phyloP scores from a whole-genome alignment of 2,888 invertebrate species.

The Thereva nobilitata region DNA sequence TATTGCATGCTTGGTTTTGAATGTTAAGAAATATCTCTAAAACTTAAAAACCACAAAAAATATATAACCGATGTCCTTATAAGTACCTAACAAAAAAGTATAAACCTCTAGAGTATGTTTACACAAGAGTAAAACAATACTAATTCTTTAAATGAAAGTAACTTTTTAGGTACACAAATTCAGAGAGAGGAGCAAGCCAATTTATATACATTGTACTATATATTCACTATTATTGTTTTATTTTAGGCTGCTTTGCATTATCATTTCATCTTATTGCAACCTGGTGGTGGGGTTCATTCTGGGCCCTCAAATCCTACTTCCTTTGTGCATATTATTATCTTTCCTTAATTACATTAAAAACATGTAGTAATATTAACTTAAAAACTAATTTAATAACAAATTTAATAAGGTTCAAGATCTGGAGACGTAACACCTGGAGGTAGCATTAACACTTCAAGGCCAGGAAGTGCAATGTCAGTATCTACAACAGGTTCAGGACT shows the following conservation, averaged over 20 bases:
- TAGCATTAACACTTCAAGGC: slow-evolving; percentile 72
- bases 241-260: slow-evolving; percentile 18
- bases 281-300: slow-evolving; percentile 37
- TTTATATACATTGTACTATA: too few species aligned
- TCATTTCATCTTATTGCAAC: slow-evolving; percentile 15
- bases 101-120: too few species aligned
- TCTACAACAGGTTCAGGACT: slow-evolving; percentile 67
- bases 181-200: too few species aligned
- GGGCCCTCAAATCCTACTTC: slow-evolving; percentile 24
- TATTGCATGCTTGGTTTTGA: too few species aligned
- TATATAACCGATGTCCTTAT: too few species aligned
- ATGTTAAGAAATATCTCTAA: too few species aligned
- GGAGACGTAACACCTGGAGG: slow-evolving; percentile 73
- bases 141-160: too few species aligned
- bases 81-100: too few species aligned
- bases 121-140: too few species aligned
- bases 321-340: neutral
- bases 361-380: neutral
- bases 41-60: too few species aligned
- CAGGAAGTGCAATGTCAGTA: slow-evolving; percentile 83
- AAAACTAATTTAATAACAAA: neutral
- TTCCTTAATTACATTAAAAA: neutral
- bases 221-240: slow-evolving; percentile 9
- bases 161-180: too few species aligned
- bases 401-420: slow-evolving; percentile 66